A percentile compares a stretch with the other conserved stretches of the same genome.
Evolutionary conservation across 2,113 vertebrate species (phyloP).

Genomic region (Datnioides undecimradiatus): DNA sequence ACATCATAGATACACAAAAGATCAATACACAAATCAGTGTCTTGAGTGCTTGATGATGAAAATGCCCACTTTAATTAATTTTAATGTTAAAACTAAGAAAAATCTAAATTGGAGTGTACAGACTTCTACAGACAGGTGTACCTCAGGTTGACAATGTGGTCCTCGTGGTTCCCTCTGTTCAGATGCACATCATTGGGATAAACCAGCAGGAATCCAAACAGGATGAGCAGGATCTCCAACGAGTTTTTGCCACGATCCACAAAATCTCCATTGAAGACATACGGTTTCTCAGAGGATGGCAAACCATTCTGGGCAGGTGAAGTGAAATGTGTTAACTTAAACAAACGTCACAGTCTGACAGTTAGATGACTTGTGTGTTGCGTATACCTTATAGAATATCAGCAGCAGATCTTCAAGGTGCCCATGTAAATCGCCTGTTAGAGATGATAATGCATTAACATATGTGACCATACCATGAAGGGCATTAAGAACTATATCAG

Average conservation of each 20-base stretch:
- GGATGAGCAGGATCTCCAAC: slow-evolving; percentile 91
- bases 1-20: slow-evolving; percentile 34
- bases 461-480: not conserved
- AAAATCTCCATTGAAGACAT: slow-evolving; percentile 94
- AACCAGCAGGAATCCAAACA: slow-evolving; percentile 92
- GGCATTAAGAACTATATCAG: slow-evolving; percentile 16
- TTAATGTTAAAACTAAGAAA: not conserved
- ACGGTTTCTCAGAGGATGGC: slow-evolving; percentile 90
- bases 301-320: slow-evolving; percentile 89
- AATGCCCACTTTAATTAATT: not conserved
- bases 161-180: slow-evolving; percentile 95
- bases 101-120: too few relatives aligned
- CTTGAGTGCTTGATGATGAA: too few relatives aligned
- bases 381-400: slow-evolving; percentile 89
- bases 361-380: not conserved
- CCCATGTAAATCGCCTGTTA: slow-evolving; percentile 92
- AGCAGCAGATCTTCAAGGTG: slow-evolving; percentile 92
- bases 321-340: not conserved
- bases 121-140: slow-evolving; percentile 61
- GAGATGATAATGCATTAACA: not conserved
- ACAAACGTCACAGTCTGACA: not conserved
- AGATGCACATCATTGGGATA: slow-evolving; percentile 93
- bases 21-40: slow-evolving; percentile 22
- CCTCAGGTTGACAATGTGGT: slow-evolving; percentile 94
- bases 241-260: slow-evolving; percentile 94